Evolutionary conservation across 2,888 invertebrate genomes (phyloP).

Genomic region (Eristalinus sepulchralis): DNA sequence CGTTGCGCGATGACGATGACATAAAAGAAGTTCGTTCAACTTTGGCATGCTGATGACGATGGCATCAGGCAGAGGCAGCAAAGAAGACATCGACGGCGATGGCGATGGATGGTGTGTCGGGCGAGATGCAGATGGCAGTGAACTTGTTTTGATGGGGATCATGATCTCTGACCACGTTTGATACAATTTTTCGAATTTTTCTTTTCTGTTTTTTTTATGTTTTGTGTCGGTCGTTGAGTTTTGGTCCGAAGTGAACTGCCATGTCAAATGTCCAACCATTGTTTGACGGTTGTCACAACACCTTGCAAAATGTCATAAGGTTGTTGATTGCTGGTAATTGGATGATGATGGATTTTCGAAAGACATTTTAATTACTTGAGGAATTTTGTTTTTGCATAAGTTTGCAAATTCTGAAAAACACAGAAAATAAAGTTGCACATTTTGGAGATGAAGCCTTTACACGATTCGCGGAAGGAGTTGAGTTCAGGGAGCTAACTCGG

Average conservation of each 20-base stretch:
- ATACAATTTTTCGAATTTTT: background rate
- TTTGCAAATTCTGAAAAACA: too few relatives aligned
- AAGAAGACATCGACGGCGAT: background rate
- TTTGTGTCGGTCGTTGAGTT: constrained; percentile 6
- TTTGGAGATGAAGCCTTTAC: too few relatives aligned
- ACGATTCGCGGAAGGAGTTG: too few relatives aligned
- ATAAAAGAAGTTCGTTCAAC: constrained; percentile 71
- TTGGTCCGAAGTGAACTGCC: background rate
- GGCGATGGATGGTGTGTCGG: constrained; percentile 1
- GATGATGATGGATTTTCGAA: background rate
- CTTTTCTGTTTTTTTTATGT: background rate
- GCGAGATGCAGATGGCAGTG: background rate
- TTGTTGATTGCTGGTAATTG: background rate
- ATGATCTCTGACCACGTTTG: constrained; percentile 25
- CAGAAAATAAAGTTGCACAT: too few relatives aligned
- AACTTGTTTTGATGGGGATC: constrained; percentile 24
- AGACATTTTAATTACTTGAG: background rate
- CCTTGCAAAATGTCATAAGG: background rate
- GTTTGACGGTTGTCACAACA: background rate
- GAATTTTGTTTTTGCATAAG: too few relatives aligned
- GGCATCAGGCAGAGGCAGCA: background rate
- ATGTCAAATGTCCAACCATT: background rate
- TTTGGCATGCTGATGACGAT: constrained; percentile 38
- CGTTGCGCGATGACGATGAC: constrained; percentile 65
- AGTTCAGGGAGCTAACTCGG: too few relatives aligned